Conservation (phyloP, 2,113 vertebrate species). For the Plotosus lineatus region DNA sequence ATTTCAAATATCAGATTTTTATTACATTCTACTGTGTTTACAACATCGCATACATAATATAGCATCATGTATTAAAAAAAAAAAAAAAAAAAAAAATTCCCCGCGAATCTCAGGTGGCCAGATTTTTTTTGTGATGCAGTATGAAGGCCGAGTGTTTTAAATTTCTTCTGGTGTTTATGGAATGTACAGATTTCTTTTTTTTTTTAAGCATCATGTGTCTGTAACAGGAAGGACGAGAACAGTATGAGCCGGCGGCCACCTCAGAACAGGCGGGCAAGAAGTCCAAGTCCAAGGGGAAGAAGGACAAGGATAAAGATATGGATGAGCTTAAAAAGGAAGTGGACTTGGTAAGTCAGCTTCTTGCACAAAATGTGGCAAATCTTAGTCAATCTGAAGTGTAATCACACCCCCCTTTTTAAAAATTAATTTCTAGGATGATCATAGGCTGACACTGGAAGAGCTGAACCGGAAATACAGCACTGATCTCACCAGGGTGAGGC, state of each 20-base stretch:
- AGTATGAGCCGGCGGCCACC: slow-evolving; percentile 95
- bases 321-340: slow-evolving; percentile 98
- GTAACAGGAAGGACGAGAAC: slow-evolving; percentile 86
- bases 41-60: too few relatives aligned
- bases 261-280: slow-evolving; percentile 88
- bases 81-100: too few relatives aligned
- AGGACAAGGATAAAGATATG: slow-evolving; percentile 85
- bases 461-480: slow-evolving; percentile 94
- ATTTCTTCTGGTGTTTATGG: too few relatives aligned
- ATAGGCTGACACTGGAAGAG: slow-evolving; percentile 93
- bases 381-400: not conserved
- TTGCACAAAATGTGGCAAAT: not conserved
- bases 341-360: slow-evolving; percentile 71
- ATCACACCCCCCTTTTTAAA: too few relatives aligned
- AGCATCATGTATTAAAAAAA: too few relatives aligned
- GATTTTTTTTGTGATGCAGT: too few relatives aligned
- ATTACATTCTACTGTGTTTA: too few relatives aligned
- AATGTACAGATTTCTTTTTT: not conserved
- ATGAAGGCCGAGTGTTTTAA: too few relatives aligned
- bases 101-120: too few relatives aligned
- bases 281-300: slow-evolving; percentile 74
- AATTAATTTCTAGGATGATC: slow-evolving; percentile 84
- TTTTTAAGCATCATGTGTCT: slow-evolving; percentile 20
- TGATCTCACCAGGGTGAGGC: slow-evolving; percentile 86
- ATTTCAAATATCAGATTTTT: too few relatives aligned